These are phyloP conservation scores for Palaemon carinicauda DNA, from an alignment of 1,140 invertebrate species.

Conservation along the genomic window DNA sequence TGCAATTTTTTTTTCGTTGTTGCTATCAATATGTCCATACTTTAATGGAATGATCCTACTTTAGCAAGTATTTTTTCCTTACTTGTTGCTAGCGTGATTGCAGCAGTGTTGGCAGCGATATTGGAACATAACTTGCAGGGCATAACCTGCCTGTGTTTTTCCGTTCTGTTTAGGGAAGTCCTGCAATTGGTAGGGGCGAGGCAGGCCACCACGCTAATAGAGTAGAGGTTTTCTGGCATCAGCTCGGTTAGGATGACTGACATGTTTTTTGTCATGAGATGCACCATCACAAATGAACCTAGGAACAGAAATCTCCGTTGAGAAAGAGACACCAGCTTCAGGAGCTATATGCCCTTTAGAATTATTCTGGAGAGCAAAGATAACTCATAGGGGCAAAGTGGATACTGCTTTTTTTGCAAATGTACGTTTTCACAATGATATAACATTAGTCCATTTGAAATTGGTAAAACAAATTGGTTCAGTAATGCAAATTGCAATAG, in stretches of 20 bases:
- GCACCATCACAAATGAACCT: not conserved
- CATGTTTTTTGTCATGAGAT: not conserved
- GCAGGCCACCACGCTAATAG: not conserved
- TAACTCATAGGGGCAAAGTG: too few species aligned
- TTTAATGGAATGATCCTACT: not conserved
- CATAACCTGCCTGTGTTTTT: not conserved
- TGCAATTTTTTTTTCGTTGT: too few species aligned
- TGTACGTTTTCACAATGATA: too few species aligned
- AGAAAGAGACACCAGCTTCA: too few species aligned
- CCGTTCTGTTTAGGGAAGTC: too few species aligned
- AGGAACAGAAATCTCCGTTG: not conserved
- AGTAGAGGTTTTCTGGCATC: not conserved
- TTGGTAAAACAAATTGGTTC: too few species aligned
- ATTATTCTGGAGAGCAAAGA: too few species aligned
- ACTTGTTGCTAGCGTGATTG: not conserved
- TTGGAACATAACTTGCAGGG: conserved; percentile 10
- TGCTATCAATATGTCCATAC: not conserved
- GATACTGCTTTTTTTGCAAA: too few species aligned
- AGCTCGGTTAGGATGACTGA: not conserved
- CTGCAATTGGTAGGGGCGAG: not conserved
- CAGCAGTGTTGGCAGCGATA: not conserved
- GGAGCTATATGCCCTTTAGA: too few species aligned
- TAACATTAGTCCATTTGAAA: too few species aligned
- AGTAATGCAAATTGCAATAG: too few species aligned
- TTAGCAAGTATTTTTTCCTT: not conserved